phyloP scores from a whole-genome alignment of 2,113 vertebrate genomes.

The human (Homo sapiens) region GRCh38 chr1:56559001-56559500 shows the following conservation, averaged over 20 bases:
- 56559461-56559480: too few relatives aligned
- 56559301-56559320: background rate
- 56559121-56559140: background rate
- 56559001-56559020: background rate
- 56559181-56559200: background rate
- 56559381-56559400: background rate
- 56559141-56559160: background rate
- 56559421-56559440: background rate
- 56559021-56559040: background rate
- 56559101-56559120: background rate
- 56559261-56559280: background rate
- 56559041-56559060: background rate
- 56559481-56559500: too few relatives aligned
- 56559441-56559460: too few relatives aligned
- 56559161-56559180: background rate
- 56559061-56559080: background rate
- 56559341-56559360: background rate
- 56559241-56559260: background rate
- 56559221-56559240: background rate
- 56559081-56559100: background rate
- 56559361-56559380: background rate
- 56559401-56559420: background rate
- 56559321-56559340: background rate
- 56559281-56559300: background rate
- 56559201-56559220: background rate